Evolutionary conservation across 92 coral and sea anemone genomes (phyloP), one percentile per base, ranked within the genome.

Genomic region (Bergia sp.): DNA sequence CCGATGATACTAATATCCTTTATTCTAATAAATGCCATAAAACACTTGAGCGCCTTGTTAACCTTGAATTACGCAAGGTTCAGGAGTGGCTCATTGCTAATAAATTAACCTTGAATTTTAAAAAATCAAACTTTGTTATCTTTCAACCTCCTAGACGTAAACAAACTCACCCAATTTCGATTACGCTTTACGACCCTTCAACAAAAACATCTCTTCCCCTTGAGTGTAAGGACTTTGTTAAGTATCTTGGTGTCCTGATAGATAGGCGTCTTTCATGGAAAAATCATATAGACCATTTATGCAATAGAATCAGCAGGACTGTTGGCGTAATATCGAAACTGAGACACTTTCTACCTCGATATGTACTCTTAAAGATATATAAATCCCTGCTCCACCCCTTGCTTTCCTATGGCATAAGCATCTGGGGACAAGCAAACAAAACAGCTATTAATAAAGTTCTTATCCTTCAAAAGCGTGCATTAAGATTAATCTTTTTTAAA

Each of bases 361-460:
- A 57, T 82, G 40, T 82, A 29, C 86, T 82, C 67, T 61, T 82
- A 49, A 82, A 73, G 36, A 73, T 73, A 42, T 73, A 73, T 73
- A 82, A 82, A 82, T 82, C 75, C 65, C 66, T 81, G 39, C 29
- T 81, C 36, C 86, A 81, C 66, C 86, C 86, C 86, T 81, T 81
- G 69, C 86, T 81, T 81, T 81, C 86, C 40, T 81, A 81, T 81
- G 86, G 86, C 86, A 55, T 81, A 81, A 81, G 86, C 71, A 81
- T 81, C 37, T 82, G 87, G 87, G 87, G 77, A 57, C 87, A 82
- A 82, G 87, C 87, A 15, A 82, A 82, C 69, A 82, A 82, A 82
- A 82, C 87, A 82, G 37, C 73, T 55, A 82, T 82, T 15, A 82
- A 82, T 55, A 75, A 81, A 81, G 71, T 81, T 15, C 71, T 81